These are phyloP conservation scores for Odontomyia ornata DNA, from an alignment of 2,888 invertebrate species.

Conservation along the genomic window DNA sequence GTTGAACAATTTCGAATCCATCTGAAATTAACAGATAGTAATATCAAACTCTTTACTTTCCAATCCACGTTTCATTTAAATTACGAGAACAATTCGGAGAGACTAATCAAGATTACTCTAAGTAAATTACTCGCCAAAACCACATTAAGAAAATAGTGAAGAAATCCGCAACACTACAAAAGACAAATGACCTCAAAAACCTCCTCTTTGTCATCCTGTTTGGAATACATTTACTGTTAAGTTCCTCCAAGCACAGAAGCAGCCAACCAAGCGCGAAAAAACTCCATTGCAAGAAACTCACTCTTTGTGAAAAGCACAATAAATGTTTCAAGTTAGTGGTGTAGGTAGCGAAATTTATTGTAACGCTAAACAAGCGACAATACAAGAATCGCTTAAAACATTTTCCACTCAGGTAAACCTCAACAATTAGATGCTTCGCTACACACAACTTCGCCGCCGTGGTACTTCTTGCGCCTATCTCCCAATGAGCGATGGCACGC, in stretches of 20 bases:
- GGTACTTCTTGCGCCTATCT: neutral
- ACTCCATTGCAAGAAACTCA: constrained; percentile 24
- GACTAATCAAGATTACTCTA: too few species aligned
- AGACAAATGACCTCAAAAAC: constrained; percentile 33
- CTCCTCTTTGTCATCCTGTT: constrained; percentile 13
- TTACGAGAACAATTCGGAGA: too few species aligned
- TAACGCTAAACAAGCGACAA: constrained; percentile 23
- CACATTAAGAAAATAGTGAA: neutral
- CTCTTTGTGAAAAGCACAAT: neutral
- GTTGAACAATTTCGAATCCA: too few species aligned
- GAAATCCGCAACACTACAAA: neutral
- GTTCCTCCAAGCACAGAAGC: neutral
- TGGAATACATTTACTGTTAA: neutral
- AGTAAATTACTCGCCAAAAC: too few species aligned
- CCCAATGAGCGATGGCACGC: neutral
- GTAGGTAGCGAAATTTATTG: constrained; percentile 17
- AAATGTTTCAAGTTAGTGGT: neutral
- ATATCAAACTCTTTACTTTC: too few species aligned
- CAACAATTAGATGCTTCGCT: constrained; percentile 23
- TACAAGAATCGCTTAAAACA: constrained; percentile 17
- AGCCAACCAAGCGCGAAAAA: neutral
- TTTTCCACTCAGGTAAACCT: constrained; percentile 36
- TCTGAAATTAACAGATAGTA: too few species aligned
- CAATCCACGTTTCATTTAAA: too few species aligned
- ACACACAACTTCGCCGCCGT: neutral